These are phyloP conservation scores for Ditylenchus dipsaci DNA, from an alignment of 1,140 invertebrate species.

Conservation along the genomic window DNA sequence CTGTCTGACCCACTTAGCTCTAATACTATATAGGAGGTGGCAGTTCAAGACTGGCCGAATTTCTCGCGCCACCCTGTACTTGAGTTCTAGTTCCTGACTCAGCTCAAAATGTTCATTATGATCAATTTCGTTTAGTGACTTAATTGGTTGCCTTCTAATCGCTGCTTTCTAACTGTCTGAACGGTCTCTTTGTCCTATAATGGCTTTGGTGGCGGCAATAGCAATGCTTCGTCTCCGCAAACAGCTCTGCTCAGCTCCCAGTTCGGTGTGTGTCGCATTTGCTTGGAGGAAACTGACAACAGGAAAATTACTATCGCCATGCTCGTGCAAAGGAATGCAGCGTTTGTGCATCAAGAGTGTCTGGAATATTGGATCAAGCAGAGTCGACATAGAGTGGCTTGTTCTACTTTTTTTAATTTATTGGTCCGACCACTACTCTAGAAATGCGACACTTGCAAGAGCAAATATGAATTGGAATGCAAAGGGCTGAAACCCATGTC, in stretches of 20 bases:
- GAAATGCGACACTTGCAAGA: background rate
- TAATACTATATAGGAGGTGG: no score
- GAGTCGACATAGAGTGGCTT: background rate
- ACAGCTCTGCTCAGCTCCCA: background rate
- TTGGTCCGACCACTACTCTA: background rate
- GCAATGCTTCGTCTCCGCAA: no score
- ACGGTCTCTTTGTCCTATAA: no score
- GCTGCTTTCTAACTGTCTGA: no score
- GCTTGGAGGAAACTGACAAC: slow-evolving; percentile 2
- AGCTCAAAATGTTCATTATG: no score
- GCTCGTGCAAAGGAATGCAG: background rate
- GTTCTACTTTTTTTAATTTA: background rate
- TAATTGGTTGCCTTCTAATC: no score
- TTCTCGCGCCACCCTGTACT: no score
- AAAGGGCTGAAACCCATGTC: background rate
- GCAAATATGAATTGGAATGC: background rate
- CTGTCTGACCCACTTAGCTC: no score
- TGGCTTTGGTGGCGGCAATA: no score
- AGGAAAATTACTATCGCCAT: background rate
- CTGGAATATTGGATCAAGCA: background rate
- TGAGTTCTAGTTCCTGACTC: no score
- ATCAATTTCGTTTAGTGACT: no score
- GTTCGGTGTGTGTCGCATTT: background rate
- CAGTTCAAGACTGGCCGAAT: no score
- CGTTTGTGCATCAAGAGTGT: background rate